Percentiles rank a stretch among this genome's conserved stretches.
Conservation (phyloP, 2,113 vertebrate genomes). For the Carettochelys insculpta region DNA sequence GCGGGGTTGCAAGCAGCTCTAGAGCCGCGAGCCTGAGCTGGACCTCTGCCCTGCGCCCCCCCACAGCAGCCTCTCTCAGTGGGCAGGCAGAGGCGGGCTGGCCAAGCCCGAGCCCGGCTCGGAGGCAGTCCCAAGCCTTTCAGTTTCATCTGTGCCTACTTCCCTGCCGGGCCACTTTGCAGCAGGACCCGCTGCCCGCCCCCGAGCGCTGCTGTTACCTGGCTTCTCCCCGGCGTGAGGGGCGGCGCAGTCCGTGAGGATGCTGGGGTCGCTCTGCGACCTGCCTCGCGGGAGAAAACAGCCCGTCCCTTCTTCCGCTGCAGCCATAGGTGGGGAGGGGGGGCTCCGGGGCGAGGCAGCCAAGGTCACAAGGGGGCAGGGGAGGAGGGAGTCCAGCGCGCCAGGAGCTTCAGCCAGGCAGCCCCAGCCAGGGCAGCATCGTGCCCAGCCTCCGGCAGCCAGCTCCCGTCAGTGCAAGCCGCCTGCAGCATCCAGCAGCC, state of each 20-base stretch:
- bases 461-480: conserved; percentile 49
- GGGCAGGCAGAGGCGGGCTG: background rate
- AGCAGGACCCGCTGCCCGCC: background rate
- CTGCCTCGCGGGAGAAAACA: conserved; percentile 88
- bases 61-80: background rate
- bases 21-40: background rate
- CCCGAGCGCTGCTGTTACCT: conserved; percentile 77
- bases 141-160: background rate
- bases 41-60: background rate
- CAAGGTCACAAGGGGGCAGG: conserved; percentile 76
- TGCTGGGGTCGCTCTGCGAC: conserved; percentile 94
- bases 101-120: background rate
- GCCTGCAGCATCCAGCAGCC: conserved; percentile 46
- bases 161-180: background rate
- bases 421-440: conserved; percentile 42
- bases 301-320: conserved; percentile 81
- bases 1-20: background rate
- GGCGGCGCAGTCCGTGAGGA: conserved; percentile 83
- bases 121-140: background rate
- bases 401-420: conserved; percentile 53
- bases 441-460: conserved; percentile 20
- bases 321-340: conserved; percentile 83
- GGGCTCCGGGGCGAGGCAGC: conserved; percentile 65
- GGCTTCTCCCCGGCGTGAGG: conserved; percentile 77
- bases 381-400: background rate